Base-by-base conservation (phyloP, 1,140 invertebrate genomes). In the Bombyx mandarina region DNA sequence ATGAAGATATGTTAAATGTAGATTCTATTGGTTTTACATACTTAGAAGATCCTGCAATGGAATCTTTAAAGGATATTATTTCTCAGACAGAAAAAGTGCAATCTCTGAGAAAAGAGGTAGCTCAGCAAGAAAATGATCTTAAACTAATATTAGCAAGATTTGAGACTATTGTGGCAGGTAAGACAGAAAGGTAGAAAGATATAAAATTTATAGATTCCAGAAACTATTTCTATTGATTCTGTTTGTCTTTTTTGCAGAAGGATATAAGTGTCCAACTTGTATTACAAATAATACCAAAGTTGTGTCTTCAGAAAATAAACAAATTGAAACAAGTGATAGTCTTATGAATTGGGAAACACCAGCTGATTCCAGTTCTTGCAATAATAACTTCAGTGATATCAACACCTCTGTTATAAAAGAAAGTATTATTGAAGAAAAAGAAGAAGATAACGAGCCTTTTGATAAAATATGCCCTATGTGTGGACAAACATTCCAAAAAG, bases 21-120 rank as follows among this genome's bases (percentile, higher is more conserved):
- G 88, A 90, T 74, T 91, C 90, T 42, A 88, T 93, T 67, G 92
- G 91, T n/a, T 93, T 93, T 71, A 88, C 89, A 2, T 93, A 91
- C 71, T 89, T 90, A 63, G 92, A 93, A 57, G 90, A 92, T 65
- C 86, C 89, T 58, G 89, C 90, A 50, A 88, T 82, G 57, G 89
- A 91, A 77, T 89, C 91, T 12, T 67, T 91, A 45, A 89, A 91
- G 61, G 91, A 93, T 75, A 88, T 93, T 12, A 91, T 91, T 61
- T 85, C 89, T 53, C 90, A 93, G 69, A 90, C 92, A 66, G 89
- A 91, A 51, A 91, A 91, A 58, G 75, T 94, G 59, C 88, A 89
- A 43, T 82, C 89, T 56, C 86, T 93, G 22, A 93, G 92, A 61
- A 89, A 91, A 61, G 88, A 90, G 59, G 79, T 93, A 48, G 74